Base-by-base conservation (phyloP, 2,797 vertebrate species). In the Eidolon dupreanum region DNA sequence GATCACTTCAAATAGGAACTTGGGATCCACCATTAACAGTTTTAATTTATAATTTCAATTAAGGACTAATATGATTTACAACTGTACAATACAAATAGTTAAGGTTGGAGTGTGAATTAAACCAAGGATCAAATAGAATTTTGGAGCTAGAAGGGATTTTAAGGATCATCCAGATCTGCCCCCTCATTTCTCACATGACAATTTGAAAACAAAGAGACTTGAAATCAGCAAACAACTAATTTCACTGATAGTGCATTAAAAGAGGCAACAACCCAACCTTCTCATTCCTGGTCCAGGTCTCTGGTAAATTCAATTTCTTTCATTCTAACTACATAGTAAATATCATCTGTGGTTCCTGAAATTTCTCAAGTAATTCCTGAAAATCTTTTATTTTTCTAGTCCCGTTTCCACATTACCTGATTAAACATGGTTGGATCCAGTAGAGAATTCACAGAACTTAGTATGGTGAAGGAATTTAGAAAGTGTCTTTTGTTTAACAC, bases 371-470 rank as follows among this genome's bases (percentile, higher is more conserved):
- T n/a, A 17, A 31, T 84, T 93, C 24, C 6, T 13, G 38, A 68
- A 94, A 70, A 6, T 94, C 85, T 78, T 53, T 26, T 43, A 33
- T 33, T 94, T 75, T 97, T 83, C 63, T 8, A 94, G 79, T 90
- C 22, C 19, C 22, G 82, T 95, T 89, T 83, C 53, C 31, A 94
- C 78, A 88, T 94, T 15, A 94, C n/a, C 26, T 92, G 41, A 75
- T n/a, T 87, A 79, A 92, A 88, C 84, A 83, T 43, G 87, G 16
- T 24, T 89, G 51, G 87, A 33, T 88, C 20, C 20, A 79, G 10
- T 46, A 87, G 19, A 87, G 11, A 90, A 55, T 53, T 65, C 71
- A 95, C 1, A 95, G 28, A 94, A 92, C 26, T 83, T 86, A 96
- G 36, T 8, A 88, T 53, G 6, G 36, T 55, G 28, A 83, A 88